Conservation (phyloP, 2,888 invertebrate species). For the Incurvaria masculella region DNA sequence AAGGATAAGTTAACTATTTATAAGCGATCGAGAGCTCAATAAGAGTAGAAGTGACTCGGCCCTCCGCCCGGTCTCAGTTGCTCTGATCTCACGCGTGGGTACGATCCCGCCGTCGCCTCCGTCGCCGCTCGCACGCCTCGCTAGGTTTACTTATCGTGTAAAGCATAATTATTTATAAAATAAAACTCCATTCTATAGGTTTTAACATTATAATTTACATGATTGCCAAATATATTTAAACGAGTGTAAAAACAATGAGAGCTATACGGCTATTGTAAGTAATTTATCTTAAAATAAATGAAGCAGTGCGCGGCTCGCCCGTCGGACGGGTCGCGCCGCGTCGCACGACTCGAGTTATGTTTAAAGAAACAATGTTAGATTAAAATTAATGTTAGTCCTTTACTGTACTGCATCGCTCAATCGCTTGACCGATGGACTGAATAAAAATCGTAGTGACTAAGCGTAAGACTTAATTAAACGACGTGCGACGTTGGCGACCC, state of each 20-base stretch:
- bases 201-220: conserved; percentile 54
- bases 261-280: background rate
- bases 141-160: conserved; percentile 50
- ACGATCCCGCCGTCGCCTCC: conserved; percentile 20
- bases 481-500: conserved; percentile 18
- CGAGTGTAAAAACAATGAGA: background rate
- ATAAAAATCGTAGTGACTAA: conserved; percentile 54
- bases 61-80: background rate
- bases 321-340: conserved; percentile 22
- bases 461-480: conserved; percentile 48
- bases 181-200: conserved; percentile 42
- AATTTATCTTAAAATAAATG: background rate
- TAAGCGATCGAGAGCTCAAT: background rate
- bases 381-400: conserved; percentile 56
- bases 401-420: conserved; percentile 56
- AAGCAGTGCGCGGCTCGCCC: conserved; percentile 17
- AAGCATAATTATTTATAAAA: conserved; percentile 47
- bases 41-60: background rate
- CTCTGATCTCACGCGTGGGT: conserved; percentile 30
- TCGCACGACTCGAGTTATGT: conserved; percentile 43
- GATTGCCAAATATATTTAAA: conserved; percentile 55
- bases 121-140: conserved; percentile 36
- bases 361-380: conserved; percentile 57
- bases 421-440: conserved; percentile 58
- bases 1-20: background rate